Conservation (phyloP, 2,113 vertebrate genomes). For the Lepisosteus osseus region DNA sequence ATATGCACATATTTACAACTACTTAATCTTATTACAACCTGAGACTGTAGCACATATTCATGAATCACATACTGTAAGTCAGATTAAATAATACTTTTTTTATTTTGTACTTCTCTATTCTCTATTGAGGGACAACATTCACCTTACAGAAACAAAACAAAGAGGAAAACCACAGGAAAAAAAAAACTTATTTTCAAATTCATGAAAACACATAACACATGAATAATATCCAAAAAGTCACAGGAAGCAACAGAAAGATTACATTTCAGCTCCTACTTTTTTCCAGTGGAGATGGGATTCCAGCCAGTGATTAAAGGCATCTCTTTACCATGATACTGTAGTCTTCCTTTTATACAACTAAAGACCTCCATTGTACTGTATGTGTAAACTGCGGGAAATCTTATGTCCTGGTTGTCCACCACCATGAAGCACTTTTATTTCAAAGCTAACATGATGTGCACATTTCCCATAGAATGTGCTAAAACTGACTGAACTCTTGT, state of each 20-base stretch:
- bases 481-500: no score
- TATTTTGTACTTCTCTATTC: no score
- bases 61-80: no score
- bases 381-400: background rate
- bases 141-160: background rate
- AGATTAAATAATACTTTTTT: no score
- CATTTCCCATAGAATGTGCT: no score
- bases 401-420: no score
- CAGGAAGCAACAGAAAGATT: background rate
- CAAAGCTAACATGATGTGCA: no score
- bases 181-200: background rate
- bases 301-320: slow-evolving; percentile 21
- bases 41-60: no score
- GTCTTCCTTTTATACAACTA: slow-evolving; percentile 7
- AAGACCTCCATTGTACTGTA: slow-evolving; percentile 4
- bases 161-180: background rate
- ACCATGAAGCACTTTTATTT: no score
- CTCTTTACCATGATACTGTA: slow-evolving; percentile 11
- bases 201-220: background rate
- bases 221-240: background rate
- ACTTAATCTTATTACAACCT: no score
- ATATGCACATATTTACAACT: no score
- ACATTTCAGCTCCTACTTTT: background rate
- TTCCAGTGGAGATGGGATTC: slow-evolving; percentile 1
- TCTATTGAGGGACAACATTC: background rate